phyloP scores from a whole-genome alignment of 1,140 invertebrate genomes.

The Gryllus bimaculatus region DNA sequence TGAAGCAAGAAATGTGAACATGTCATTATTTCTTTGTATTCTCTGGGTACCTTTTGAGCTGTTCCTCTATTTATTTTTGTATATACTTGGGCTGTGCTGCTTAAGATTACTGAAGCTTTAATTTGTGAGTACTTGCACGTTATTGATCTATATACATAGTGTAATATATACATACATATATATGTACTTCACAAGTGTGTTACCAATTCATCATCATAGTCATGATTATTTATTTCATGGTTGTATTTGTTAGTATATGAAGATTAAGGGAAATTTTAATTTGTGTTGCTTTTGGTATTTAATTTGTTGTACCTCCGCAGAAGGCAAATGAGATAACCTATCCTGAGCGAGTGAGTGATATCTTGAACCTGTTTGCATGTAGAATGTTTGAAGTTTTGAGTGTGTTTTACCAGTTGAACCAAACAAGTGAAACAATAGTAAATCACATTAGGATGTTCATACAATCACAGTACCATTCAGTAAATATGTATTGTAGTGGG shows the following conservation, averaged over 20 bases:
- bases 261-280: neutral
- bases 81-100: neutral
- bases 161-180: neutral
- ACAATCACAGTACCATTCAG: neutral
- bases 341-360: neutral
- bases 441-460: neutral
- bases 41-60: neutral
- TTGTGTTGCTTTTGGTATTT: neutral
- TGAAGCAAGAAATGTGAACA: neutral
- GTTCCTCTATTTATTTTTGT: neutral
- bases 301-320: neutral
- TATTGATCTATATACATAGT: neutral
- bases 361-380: constrained; percentile 4
- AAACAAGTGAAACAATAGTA: neutral
- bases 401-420: constrained; percentile 4
- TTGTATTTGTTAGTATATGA: neutral
- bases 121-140: neutral
- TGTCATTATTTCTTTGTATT: neutral
- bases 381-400: constrained; percentile 5
- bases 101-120: neutral
- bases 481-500: neutral
- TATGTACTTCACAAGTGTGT: neutral
- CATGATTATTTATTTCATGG: neutral
- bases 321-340: neutral
- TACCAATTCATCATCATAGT: neutral